These are phyloP conservation scores for Emys orbicularis DNA, from an alignment of 2,797 vertebrate genomes.

Conservation along the genomic window DNA sequence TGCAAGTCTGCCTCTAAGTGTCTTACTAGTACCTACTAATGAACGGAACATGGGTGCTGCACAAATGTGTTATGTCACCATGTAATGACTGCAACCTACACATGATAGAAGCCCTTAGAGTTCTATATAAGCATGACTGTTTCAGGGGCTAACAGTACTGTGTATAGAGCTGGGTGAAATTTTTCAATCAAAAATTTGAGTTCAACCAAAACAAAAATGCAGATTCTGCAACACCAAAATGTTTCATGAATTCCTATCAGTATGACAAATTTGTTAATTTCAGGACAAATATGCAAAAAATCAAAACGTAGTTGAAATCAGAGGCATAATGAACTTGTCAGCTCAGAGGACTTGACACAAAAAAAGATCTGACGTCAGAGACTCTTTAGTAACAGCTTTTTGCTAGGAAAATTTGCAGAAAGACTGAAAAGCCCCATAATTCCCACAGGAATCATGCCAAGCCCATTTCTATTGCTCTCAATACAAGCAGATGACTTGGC, in stretches of 20 bases:
- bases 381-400: neutral
- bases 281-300: no score
- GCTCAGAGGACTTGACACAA: neutral
- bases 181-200: neutral
- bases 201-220: no score
- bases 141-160: neutral
- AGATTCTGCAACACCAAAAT: no score
- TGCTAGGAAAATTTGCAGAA: neutral
- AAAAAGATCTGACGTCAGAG: neutral
- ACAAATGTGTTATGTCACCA: neutral
- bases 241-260: no score
- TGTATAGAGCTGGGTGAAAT: neutral
- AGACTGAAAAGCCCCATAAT: neutral
- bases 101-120: neutral
- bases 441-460: neutral
- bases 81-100: neutral
- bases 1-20: neutral
- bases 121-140: neutral
- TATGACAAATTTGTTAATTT: no score
- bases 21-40: neutral
- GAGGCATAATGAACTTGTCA: neutral
- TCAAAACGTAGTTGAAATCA: accelerated
- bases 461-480: neutral
- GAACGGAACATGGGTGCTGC: neutral
- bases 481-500: neutral